Conservation (phyloP, 1,140 invertebrate species). For the Lethocerus indicus region DNA sequence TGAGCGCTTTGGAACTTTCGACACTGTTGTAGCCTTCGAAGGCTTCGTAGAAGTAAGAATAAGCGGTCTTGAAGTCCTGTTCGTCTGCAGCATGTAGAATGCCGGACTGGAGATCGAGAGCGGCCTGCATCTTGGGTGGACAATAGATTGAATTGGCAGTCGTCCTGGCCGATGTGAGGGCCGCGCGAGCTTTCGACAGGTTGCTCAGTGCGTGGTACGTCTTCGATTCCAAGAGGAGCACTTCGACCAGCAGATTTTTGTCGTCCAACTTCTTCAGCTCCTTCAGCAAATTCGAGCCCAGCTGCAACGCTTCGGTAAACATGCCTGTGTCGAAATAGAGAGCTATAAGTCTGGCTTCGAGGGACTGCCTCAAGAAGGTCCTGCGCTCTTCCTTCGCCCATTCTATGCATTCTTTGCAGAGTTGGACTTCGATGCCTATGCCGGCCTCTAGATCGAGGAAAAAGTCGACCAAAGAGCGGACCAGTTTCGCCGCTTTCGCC, state of each 20-base stretch:
- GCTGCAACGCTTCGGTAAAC: conserved; percentile 67
- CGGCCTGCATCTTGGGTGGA: conserved; percentile 93
- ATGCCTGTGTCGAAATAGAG: conserved; percentile 88
- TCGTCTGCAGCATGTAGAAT: conserved; percentile 98
- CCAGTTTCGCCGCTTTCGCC: conserved; percentile 96
- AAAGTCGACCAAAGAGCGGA: conserved; percentile 89
- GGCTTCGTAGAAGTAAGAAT: conserved; percentile 99
- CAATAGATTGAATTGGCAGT: conserved; percentile 99
- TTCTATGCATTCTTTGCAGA: conserved; percentile 95
- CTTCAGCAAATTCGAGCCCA: conserved; percentile 70
- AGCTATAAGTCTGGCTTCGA: conserved; percentile 85
- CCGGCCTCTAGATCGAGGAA: conserved; percentile 92
- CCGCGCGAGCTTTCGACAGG: conserved; percentile 89
- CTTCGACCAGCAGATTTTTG: conserved; percentile 95
- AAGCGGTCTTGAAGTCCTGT: conserved; percentile 98
- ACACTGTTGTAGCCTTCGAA: conserved; percentile 98
- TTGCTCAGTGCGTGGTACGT: conserved; percentile 96
- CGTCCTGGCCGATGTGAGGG: conserved; percentile 92
- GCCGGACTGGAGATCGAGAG: conserved; percentile 92
- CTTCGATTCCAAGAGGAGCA: conserved; percentile 93
- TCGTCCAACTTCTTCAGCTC: conserved; percentile 99
- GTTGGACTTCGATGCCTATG: conserved; percentile 75
- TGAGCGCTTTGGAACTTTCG: conserved; percentile 78
- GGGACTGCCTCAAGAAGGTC: conserved; percentile 88
- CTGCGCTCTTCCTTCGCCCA: conserved; percentile 97